Conservation (phyloP, 1,140 invertebrate species). For the Bathynomus jamesi region DNA sequence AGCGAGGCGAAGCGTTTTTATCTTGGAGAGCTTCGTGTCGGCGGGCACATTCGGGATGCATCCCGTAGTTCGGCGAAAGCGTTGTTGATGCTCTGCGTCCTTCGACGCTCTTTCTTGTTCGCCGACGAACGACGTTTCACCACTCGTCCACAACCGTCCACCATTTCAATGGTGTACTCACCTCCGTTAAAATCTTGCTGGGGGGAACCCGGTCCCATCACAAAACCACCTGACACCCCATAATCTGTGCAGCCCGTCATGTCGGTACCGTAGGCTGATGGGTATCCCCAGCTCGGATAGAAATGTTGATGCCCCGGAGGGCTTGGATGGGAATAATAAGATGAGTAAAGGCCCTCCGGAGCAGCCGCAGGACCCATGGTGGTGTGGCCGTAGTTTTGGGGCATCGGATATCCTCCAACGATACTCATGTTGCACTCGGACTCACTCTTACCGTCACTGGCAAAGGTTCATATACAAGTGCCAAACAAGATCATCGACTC, state of each 20-base stretch:
- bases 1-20: conserved; percentile 78
- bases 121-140: conserved; percentile 45
- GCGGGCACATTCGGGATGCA: conserved; percentile 92
- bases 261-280: conserved; percentile 1
- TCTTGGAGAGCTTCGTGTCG: conserved; percentile 87
- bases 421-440: conserved; percentile 7
- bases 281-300: conserved; percentile 14
- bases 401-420: conserved; percentile 14
- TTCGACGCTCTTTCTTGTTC: conserved; percentile 84
- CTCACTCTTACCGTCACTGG: background rate
- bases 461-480: background rate
- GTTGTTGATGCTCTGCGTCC: conserved; percentile 88
- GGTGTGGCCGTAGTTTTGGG: conserved; percentile 13
- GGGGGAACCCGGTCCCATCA: conserved; percentile 2
- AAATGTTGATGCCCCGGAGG: conserved; percentile 5
- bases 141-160: conserved; percentile 9
- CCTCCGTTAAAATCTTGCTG: conserved; percentile 7
- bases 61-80: conserved; percentile 84
- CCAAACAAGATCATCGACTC: background rate
- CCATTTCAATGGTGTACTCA: conserved; percentile 12
- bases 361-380: conserved; percentile 1
- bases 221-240: conserved; percentile 10
- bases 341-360: background rate
- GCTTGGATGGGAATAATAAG: conserved; percentile 12
- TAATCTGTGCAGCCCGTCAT: conserved; percentile 6